Evolutionary conservation across 2,888 invertebrate genomes (phyloP).

Genomic region (Polydrusus tereticollis): DNA sequence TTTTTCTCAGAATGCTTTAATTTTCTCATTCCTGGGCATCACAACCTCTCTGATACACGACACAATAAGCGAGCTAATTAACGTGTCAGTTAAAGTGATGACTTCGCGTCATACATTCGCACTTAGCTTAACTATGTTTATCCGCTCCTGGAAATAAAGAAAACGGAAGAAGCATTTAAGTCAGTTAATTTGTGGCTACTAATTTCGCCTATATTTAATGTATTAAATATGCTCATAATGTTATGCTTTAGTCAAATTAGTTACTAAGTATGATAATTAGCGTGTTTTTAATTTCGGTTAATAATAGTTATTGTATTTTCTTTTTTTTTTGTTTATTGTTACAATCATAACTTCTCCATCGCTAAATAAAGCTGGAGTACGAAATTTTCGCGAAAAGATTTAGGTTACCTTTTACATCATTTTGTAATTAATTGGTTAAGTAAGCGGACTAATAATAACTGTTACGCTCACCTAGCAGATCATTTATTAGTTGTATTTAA

Average conservation of each 20-base stretch:
- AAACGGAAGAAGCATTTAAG: conserved; percentile 66
- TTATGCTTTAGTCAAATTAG: not conserved
- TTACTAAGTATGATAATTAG: too few relatives aligned
- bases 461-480: too few relatives aligned
- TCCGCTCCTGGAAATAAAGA: conserved; percentile 66
- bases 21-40: conserved; percentile 20
- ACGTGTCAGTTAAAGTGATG: conserved; percentile 57
- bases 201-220: conserved; percentile 20
- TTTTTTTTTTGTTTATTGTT: too few relatives aligned
- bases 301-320: too few relatives aligned
- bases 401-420: too few relatives aligned
- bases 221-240: conserved; percentile 9
- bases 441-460: too few relatives aligned
- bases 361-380: too few relatives aligned
- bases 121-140: conserved; percentile 64
- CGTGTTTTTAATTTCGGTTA: too few relatives aligned
- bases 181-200: conserved; percentile 26
- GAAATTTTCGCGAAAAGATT: too few relatives aligned
- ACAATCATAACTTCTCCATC: too few relatives aligned
- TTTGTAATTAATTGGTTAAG: too few relatives aligned
- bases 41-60: conserved; percentile 20
- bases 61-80: conserved; percentile 42
- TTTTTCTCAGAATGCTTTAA: not conserved
- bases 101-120: conserved; percentile 66
- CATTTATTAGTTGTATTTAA: too few relatives aligned